Conservation (phyloP, 2,888 invertebrate species). For the Alviniconcha strummeri region DNA sequence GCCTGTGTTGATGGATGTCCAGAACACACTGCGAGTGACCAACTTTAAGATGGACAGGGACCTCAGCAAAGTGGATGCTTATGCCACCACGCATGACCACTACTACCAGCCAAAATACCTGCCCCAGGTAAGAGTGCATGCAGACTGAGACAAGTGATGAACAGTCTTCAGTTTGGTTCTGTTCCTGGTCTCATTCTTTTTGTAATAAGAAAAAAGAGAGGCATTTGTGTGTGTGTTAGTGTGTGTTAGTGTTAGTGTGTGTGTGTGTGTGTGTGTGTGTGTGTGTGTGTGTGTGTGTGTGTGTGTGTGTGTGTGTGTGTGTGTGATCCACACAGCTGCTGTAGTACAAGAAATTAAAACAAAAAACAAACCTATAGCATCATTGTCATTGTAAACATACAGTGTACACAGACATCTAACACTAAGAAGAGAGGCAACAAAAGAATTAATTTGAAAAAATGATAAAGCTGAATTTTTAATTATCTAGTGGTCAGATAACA, state of each 20-base stretch:
- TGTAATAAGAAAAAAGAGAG: background rate
- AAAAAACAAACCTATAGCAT: too few species aligned
- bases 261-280: slow-evolving; percentile 15
- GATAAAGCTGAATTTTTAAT: too few species aligned
- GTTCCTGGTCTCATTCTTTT: background rate
- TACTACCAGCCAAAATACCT: slow-evolving; percentile 60
- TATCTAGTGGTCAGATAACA: too few species aligned
- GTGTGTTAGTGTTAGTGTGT: slow-evolving; percentile 9
- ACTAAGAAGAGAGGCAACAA: too few species aligned
- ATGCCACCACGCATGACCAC: slow-evolving; percentile 62
- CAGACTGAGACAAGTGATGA: background rate
- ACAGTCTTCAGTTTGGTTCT: background rate
- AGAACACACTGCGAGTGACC: slow-evolving; percentile 58
- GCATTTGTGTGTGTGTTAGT: background rate
- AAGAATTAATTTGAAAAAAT: too few species aligned
- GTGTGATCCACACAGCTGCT: background rate
- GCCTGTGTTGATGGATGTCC: slow-evolving; percentile 49
- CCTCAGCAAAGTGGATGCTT: slow-evolving; percentile 60
- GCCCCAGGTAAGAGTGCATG: slow-evolving; percentile 29
- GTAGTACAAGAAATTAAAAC: too few species aligned
- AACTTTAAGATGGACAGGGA: slow-evolving; percentile 71
- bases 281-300: background rate
- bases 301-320: slow-evolving; percentile 10
- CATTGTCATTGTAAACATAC: too few species aligned
- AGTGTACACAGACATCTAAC: too few species aligned